Conservation (phyloP, 2,888 invertebrate genomes). For the Aplocera efformata region DNA sequence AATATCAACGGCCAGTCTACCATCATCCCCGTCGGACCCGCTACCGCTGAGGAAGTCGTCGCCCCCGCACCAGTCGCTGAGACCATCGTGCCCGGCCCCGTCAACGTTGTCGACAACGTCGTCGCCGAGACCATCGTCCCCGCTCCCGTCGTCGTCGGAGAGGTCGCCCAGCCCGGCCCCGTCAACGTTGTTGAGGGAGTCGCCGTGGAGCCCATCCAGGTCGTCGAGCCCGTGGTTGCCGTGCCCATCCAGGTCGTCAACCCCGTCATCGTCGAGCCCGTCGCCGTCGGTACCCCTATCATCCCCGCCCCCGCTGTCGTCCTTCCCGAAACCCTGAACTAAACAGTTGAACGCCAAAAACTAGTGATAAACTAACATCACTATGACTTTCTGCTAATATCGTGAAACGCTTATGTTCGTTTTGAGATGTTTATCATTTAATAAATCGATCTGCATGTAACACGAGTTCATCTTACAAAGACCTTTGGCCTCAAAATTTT, state of each 20-base stretch:
- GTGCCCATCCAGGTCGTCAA: constrained; percentile 14
- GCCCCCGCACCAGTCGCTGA: constrained; percentile 2
- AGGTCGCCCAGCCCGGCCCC: too few species aligned
- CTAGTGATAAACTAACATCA: too few species aligned
- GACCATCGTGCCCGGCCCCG: constrained; percentile 26
- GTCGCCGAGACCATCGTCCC: constrained; percentile 19
- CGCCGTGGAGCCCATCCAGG: constrained; percentile 13
- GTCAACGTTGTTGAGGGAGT: constrained; percentile 14
- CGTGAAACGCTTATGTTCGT: neutral
- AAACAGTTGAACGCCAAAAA: too few species aligned
- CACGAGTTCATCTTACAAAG: too few species aligned
- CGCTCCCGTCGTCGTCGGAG: constrained; percentile 25
- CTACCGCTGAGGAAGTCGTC: constrained; percentile 5
- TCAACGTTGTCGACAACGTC: constrained; percentile 12
- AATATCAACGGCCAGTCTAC: constrained; percentile 31
- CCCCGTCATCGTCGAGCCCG: constrained; percentile 11
- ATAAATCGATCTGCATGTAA: too few species aligned
- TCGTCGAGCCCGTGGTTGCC: constrained; percentile 6
- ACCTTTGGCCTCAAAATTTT: too few species aligned
- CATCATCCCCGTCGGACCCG: constrained; percentile 13
- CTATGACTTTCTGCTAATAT: neutral
- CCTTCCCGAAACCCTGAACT: constrained; percentile 16
- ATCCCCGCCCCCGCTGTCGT: constrained; percentile 21
- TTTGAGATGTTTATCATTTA: neutral
- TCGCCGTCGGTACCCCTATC: constrained; percentile 18